Evolutionary conservation across 2,113 vertebrate species (phyloP), one percentile per base, ranked within the genome.

Genomic region (Onychostoma macrolepis): DNA sequence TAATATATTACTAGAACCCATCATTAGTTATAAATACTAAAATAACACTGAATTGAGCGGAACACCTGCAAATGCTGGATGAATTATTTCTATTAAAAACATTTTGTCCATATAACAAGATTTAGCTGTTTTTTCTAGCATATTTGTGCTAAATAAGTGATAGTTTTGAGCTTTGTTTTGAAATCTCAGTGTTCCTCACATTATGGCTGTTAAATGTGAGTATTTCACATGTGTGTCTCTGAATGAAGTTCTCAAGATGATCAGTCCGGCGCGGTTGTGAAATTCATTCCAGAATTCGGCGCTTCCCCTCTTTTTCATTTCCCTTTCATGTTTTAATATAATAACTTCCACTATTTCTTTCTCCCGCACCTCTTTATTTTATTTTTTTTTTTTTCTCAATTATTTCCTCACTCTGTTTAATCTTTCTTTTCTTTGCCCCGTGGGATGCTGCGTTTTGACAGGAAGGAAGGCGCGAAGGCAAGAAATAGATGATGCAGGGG

Each of bases 261-360:
- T 72, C 36, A 41, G 69, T 72, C 10, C 21, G 21, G 87, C 90
- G 8, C 0, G 50, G 33, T 65, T 65, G 80, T 87, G 88, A 87
- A 91, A 89, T 86, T 89, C 78, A 76, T 72, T 72, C 53, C 17
- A 78, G n/a, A 81, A 88, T 87, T 85, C 45, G 72, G 75, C 85
- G 43, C 85, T 88, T 86, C 89, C 87, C 84, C 80, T 92, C 80
- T 79, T 41, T 9, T 38, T 80, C 91, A 84, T 90, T 87, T 80
- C 87, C 84, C 92, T 94, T 93, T 94, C 91, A 93, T 93, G 92
- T 93, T 94, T 93, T 93, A 94, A 93, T 92, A 91, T 93, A 91
- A 93, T 92, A 90, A 94, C 89, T 93, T 93, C 85, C 88, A 84
- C 41, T 89, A 91, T 41, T 84, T 53, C 80, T 53, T 76, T 36